phyloP scores from a whole-genome alignment of 2,797 vertebrate genomes.

The Bufotes viridis region DNA sequence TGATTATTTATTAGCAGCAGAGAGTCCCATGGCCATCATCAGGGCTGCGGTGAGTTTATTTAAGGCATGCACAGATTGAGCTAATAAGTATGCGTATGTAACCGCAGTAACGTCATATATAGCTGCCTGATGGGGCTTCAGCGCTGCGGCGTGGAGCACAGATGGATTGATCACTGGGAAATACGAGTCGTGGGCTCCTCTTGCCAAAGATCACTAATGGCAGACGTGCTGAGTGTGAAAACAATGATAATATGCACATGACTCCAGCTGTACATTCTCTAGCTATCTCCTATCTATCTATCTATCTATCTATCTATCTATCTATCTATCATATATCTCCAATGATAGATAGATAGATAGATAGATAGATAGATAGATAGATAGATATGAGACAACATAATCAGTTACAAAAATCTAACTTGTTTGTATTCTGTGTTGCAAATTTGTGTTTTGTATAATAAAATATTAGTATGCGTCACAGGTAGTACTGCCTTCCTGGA shows the following conservation, averaged over 20 bases:
- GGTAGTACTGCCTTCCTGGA: too few relatives aligned
- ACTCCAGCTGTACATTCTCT: constrained; percentile 11
- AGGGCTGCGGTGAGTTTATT: constrained; percentile 29
- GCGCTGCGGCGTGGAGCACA: constrained; percentile 21
- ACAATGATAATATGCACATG: background rate
- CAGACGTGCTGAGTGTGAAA: background rate
- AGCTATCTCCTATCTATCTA: background rate
- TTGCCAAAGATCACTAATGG: constrained; percentile 36
- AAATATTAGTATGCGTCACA: too few relatives aligned
- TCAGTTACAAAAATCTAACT: too few relatives aligned
- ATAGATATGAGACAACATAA: background rate
- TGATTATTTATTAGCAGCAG: constrained; percentile 24
- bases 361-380: background rate
- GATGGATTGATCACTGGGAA: constrained; percentile 30
- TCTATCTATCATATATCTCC: too few relatives aligned
- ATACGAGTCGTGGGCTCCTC: constrained; percentile 8
- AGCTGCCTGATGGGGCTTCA: constrained; percentile 14
- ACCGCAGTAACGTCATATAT: constrained; percentile 28
- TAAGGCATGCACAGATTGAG: constrained; percentile 50
- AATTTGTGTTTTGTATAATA: too few relatives aligned
- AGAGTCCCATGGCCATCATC: background rate
- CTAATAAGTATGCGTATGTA: constrained; percentile 50
- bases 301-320: too few relatives aligned
- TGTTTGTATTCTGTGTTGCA: too few relatives aligned
- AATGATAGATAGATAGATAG: too few relatives aligned